These are phyloP conservation scores for Strix uralensis DNA, from an alignment of 2,113 vertebrate genomes.

Conservation along the genomic window DNA sequence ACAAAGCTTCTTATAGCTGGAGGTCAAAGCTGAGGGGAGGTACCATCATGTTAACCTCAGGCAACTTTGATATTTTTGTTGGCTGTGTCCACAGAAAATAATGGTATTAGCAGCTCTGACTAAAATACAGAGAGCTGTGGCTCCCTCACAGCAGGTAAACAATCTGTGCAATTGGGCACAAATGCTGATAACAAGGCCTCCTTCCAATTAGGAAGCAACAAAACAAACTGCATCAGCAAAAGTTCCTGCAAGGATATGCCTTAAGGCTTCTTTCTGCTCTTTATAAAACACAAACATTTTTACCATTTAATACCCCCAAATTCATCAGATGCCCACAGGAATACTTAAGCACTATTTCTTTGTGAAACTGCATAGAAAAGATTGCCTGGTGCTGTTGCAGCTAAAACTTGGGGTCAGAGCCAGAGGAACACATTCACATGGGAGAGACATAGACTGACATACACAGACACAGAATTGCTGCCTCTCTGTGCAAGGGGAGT, in stretches of 20 bases:
- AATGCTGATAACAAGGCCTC: constrained; percentile 38
- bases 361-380: background rate
- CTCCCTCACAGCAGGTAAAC: constrained; percentile 43
- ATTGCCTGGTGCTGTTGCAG: background rate
- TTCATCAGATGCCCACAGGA: background rate
- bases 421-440: background rate
- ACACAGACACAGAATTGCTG: background rate
- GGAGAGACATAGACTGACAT: background rate
- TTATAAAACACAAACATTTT: background rate
- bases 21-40: background rate
- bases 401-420: background rate
- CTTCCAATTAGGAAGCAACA: constrained; percentile 52
- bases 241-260: constrained; percentile 3
- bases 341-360: background rate
- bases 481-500: background rate
- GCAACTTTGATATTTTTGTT: constrained; percentile 22
- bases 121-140: background rate
- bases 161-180: constrained; percentile 38
- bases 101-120: background rate
- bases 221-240: constrained; percentile 48
- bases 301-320: background rate
- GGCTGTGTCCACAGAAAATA: background rate
- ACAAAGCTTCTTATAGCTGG: background rate
- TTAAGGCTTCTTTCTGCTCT: constrained; percentile 4
- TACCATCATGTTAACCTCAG: background rate